Evolutionary conservation across 1,140 invertebrate genomes (phyloP), one percentile per base, ranked within the genome.

Genomic region (Paralvinella palmiformis): DNA sequence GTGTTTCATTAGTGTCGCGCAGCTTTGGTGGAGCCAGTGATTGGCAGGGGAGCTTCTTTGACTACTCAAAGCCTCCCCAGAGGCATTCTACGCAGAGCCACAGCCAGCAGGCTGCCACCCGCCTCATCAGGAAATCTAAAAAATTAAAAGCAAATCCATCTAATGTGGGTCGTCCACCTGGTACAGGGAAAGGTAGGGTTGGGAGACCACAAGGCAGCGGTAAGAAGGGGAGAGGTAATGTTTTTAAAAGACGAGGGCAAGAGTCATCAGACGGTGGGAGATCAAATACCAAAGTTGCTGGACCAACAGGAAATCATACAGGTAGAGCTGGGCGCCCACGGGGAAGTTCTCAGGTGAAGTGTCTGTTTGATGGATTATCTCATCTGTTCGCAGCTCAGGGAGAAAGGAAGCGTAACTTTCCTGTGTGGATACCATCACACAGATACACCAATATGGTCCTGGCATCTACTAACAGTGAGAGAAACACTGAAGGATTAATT

Each of bases 311-410:
- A 41, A 10, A 41, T 41, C n/a, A n/a, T 41, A 41, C n/a, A 10
- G 37, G 10, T n/a, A 10, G n/a, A 41, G n/a, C 56, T 35, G 61
- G 62, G 32, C 71, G 69, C 27, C 71, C 74, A 32, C 73, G 84
- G 68, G 85, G 85, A 29, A 81, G 83, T 69, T 84, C 86, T 5
- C 88, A 89, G 67, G 74, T 91, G 13, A 88, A 87, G 59, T 87
- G 89, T 24, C 79, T 93, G 1, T 91, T 89, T 79, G 90, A 93
- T 77, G 90, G 90, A 2, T 81, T 93, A 7, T 91, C 90, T 64
- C 90, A 92, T 75, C 86, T 91, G 68, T 93, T 90, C 73, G 87
- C 88, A 41, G 84, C 87, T 29, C 85, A 86, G 6, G 82, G 83
- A 52, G 85, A 85, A 60, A 70, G 87, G 71, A 75, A 84, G 70